A percentile compares a stretch with the other conserved stretches of the same genome.
phyloP scores from a whole-genome alignment of 2,888 invertebrate genomes.

The Keiferia lycopersicella region DNA sequence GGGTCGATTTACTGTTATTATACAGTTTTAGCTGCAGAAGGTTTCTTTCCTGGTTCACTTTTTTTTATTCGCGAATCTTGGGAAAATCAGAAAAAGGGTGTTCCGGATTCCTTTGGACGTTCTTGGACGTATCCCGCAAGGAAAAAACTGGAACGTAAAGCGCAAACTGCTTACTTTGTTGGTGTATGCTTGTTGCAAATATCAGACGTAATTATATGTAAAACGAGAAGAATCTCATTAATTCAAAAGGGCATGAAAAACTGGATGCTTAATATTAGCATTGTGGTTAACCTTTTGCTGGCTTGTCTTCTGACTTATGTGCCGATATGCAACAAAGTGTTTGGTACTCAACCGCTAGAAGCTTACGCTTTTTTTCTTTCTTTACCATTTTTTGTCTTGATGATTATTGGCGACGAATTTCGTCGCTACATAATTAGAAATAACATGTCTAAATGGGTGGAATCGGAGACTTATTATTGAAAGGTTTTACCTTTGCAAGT shows the following conservation, averaged over 20 bases:
- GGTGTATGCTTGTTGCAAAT: conserved; percentile 89
- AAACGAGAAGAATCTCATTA: conserved; percentile 87
- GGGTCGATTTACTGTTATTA: conserved; percentile 91
- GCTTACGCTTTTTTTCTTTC: conserved; percentile 87
- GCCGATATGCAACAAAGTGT: conserved; percentile 84
- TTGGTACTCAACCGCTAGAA: conserved; percentile 86
- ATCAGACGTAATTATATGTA: conserved; percentile 89
- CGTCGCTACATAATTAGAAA: conserved; percentile 86
- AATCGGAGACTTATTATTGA: conserved; percentile 88
- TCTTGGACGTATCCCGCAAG: conserved; percentile 87
- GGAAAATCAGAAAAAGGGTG: conserved; percentile 83
- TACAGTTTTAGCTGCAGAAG: conserved; percentile 88
- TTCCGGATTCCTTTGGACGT: conserved; percentile 88
- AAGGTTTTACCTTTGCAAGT: too few species aligned
- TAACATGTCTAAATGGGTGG: conserved; percentile 86
- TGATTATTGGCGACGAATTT: conserved; percentile 88
- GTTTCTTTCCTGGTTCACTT: conserved; percentile 86
- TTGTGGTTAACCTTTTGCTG: conserved; percentile 83
- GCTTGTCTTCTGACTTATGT: conserved; percentile 85
- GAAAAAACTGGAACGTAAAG: conserved; percentile 85
- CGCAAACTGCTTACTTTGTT: conserved; percentile 90
- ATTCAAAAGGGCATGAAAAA: conserved; percentile 89
- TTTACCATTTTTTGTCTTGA: conserved; percentile 86
- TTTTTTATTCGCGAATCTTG: conserved; percentile 86
- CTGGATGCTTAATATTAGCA: conserved; percentile 82